These are phyloP conservation scores for Galeruca laticollis DNA, from an alignment of 2,888 invertebrate genomes.

Conservation along the genomic window DNA sequence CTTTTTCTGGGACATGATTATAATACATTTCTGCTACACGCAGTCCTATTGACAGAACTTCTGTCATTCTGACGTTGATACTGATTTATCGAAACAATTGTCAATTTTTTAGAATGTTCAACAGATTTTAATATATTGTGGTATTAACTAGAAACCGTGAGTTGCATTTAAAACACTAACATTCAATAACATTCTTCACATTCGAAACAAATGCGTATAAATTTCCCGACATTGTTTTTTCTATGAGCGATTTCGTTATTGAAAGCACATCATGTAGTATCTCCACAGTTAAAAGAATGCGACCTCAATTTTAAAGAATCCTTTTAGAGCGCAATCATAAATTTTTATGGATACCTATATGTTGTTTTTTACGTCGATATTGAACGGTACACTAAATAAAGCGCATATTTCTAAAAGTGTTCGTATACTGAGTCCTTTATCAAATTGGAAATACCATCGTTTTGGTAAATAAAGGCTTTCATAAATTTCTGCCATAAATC, in stretches of 20 bases:
- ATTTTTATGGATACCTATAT: conserved; percentile 15
- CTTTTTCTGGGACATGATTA: no score
- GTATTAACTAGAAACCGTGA: no score
- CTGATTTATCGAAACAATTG: no score
- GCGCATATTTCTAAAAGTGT: conserved; percentile 9
- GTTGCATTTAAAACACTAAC: no score
- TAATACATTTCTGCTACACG: no score
- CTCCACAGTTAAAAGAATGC: neutral
- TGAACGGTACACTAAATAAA: conserved; percentile 8
- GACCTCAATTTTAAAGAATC: neutral
- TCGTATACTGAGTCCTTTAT: conserved; percentile 7
- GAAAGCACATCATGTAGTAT: conserved; percentile 1
- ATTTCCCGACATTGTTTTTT: neutral
- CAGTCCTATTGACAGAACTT: no score
- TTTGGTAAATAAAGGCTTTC: neutral
- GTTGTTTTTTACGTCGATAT: conserved; percentile 14
- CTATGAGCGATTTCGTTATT: neutral
- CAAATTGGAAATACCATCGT: conserved; percentile 13
- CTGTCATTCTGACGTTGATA: no score
- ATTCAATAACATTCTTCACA: no score
- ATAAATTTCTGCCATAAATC: conserved; percentile 11
- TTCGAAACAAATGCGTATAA: neutral
- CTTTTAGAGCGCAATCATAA: conserved; percentile 3
- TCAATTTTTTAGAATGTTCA: no score
- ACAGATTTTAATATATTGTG: no score